Evolutionary conservation across 2,888 invertebrate species (phyloP).

Genomic region (Mylabris sibirica): DNA sequence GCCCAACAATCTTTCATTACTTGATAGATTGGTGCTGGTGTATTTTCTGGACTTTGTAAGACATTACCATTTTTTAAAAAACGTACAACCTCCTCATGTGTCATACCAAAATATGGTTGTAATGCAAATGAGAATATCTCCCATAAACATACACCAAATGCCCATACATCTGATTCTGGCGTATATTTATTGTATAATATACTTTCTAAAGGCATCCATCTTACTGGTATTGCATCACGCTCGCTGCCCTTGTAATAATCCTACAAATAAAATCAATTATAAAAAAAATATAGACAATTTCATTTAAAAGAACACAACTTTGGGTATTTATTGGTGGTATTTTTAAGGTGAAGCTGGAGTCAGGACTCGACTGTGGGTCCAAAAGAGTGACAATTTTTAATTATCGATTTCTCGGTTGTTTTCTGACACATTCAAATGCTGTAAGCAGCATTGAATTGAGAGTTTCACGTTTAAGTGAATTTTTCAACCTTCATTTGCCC

Average conservation of each 20-base stretch:
- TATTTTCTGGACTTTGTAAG: constrained; percentile 89
- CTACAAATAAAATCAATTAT: constrained; percentile 38
- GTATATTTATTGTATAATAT: constrained; percentile 97
- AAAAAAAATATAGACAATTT: too few relatives aligned
- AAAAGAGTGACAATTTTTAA: too few relatives aligned
- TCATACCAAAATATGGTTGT: constrained; percentile 97
- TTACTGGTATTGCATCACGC: constrained; percentile 93
- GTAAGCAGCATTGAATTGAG: too few relatives aligned
- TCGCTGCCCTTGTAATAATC: constrained; percentile 96
- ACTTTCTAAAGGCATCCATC: constrained; percentile 98
- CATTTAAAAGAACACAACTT: too few relatives aligned
- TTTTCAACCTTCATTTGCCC: too few relatives aligned
- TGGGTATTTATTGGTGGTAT: too few relatives aligned
- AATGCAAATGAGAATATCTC: constrained; percentile 96
- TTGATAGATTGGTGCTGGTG: constrained; percentile 85
- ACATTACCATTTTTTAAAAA: constrained; percentile 94
- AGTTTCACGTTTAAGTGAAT: too few relatives aligned
- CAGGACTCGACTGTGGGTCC: too few relatives aligned
- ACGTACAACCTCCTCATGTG: constrained; percentile 95
- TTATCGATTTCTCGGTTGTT: too few relatives aligned
- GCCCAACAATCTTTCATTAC: constrained; percentile 96
- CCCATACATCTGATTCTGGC: constrained; percentile 96
- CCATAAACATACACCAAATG: constrained; percentile 95
- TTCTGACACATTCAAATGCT: too few relatives aligned
- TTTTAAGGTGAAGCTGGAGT: too few relatives aligned